A percentile compares a stretch with the other conserved stretches of the same genome.
Conservation (phyloP, 2,888 invertebrate genomes). For the Pocota personata region DNA sequence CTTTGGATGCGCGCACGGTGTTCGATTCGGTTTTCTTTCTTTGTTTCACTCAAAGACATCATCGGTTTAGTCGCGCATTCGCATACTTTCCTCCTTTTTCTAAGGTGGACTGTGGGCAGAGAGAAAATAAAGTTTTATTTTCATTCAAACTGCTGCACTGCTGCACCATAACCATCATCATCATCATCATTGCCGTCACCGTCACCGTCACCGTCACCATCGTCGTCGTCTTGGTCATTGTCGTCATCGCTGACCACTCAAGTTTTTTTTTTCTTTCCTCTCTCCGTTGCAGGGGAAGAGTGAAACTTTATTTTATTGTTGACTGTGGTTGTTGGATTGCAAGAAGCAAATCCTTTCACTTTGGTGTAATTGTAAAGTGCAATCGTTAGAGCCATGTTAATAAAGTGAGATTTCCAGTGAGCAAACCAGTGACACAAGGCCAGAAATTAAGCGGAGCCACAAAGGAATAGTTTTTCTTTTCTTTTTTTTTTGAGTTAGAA, state of each 20-base stretch:
- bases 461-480: neutral
- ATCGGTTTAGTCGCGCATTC: slow-evolving; percentile 72
- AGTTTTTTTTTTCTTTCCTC: neutral
- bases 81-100: slow-evolving; percentile 61
- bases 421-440: slow-evolving; percentile 40
- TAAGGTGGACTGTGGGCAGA: slow-evolving; percentile 6
- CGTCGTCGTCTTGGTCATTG: neutral
- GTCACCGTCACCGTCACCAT: neutral
- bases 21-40: slow-evolving; percentile 52
- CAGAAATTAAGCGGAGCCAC: neutral
- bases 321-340: slow-evolving; percentile 40
- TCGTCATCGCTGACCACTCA: slow-evolving; percentile 46
- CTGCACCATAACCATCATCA: slow-evolving; percentile 46
- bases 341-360: slow-evolving; percentile 69
- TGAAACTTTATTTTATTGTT: slow-evolving; percentile 60
- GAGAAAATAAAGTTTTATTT: slow-evolving; percentile 42
- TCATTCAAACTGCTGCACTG: slow-evolving; percentile 48
- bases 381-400: slow-evolving; percentile 58
- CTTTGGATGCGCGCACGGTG: slow-evolving; percentile 72
- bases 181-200: neutral
- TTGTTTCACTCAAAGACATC: slow-evolving; percentile 45
- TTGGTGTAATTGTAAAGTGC: slow-evolving; percentile 47
- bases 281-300: slow-evolving; percentile 40
- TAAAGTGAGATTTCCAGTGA: slow-evolving; percentile 42
- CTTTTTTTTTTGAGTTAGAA: neutral